Conservation (phyloP, 1,140 invertebrate species). For the Teleopsis dalmanni region DNA sequence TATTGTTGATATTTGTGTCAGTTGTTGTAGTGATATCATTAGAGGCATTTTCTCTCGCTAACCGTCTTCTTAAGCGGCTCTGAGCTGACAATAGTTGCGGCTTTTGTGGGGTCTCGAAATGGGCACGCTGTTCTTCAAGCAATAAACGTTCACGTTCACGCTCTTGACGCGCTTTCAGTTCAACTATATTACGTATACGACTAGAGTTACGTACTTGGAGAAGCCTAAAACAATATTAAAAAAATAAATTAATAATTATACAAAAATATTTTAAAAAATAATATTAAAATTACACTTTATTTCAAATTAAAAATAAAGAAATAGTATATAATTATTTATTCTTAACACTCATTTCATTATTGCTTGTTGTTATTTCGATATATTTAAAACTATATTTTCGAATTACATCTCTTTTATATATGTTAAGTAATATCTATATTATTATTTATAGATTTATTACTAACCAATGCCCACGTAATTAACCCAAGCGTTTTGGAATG, state of each 20-base stretch:
- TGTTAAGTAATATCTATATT: no score
- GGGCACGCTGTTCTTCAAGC: slow-evolving; percentile 18
- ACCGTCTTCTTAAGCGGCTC: slow-evolving; percentile 15
- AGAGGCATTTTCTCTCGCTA: slow-evolving; percentile 11
- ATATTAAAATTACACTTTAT: background rate
- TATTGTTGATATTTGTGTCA: background rate
- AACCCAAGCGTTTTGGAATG: no score
- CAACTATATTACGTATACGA: slow-evolving; percentile 46
- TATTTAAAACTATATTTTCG: no score
- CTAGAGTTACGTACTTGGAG: slow-evolving; percentile 39
- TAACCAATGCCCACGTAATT: no score
- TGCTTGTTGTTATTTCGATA: no score
- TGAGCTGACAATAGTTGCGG: slow-evolving; percentile 5
- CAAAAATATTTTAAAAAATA: background rate
- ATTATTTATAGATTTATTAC: no score
- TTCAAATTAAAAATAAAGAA: no score
- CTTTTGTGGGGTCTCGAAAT: slow-evolving; percentile 12
- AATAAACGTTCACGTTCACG: slow-evolving; percentile 30
- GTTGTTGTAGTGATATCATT: background rate
- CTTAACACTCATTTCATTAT: no score
- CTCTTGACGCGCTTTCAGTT: slow-evolving; percentile 43
- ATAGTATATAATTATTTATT: no score
- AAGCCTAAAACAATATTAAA: slow-evolving; percentile 19
- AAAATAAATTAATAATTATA: background rate
- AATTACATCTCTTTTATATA: no score